phyloP scores from a whole-genome alignment of 2,888 invertebrate genomes.

The Drosophila borborema region DNA sequence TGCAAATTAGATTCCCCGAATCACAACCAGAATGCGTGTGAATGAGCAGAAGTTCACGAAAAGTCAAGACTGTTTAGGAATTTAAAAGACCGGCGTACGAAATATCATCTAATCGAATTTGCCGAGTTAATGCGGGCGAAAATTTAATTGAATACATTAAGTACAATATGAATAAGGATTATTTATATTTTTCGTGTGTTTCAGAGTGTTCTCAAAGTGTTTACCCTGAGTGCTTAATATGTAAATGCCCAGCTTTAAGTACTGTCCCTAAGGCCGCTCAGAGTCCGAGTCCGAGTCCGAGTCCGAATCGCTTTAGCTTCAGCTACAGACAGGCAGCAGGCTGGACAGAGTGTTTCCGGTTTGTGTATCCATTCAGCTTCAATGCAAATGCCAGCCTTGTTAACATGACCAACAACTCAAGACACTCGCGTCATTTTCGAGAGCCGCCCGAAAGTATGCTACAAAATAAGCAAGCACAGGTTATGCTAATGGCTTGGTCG shows the following conservation, averaged over 20 bases:
- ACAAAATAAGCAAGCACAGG: constrained; percentile 43
- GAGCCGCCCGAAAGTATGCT: constrained; percentile 59
- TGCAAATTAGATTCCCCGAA: constrained; percentile 71
- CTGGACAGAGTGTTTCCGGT: constrained; percentile 35
- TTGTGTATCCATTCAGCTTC: constrained; percentile 48
- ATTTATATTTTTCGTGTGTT: background rate
- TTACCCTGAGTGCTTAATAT: constrained; percentile 8
- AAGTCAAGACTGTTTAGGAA: background rate
- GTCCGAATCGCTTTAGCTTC: constrained; percentile 16
- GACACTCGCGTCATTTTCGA: constrained; percentile 43
- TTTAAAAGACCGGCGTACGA: background rate
- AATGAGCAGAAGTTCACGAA: constrained; percentile 34
- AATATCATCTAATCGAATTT: constrained; percentile 14
- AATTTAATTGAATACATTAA: background rate
- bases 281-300: constrained; percentile 34
- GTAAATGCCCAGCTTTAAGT: constrained; percentile 48
- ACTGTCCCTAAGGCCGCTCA: constrained; percentile 33
- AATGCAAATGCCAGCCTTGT: constrained; percentile 73
- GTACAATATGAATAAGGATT: background rate
- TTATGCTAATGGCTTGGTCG: constrained; percentile 64
- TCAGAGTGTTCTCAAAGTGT: background rate
- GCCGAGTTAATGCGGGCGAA: background rate
- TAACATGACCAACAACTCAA: constrained; percentile 45
- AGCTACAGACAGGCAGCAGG: background rate
- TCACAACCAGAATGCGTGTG: constrained; percentile 38